Conservation (phyloP, 64 coral and sea anemone genomes). For the Actinia equina region DNA sequence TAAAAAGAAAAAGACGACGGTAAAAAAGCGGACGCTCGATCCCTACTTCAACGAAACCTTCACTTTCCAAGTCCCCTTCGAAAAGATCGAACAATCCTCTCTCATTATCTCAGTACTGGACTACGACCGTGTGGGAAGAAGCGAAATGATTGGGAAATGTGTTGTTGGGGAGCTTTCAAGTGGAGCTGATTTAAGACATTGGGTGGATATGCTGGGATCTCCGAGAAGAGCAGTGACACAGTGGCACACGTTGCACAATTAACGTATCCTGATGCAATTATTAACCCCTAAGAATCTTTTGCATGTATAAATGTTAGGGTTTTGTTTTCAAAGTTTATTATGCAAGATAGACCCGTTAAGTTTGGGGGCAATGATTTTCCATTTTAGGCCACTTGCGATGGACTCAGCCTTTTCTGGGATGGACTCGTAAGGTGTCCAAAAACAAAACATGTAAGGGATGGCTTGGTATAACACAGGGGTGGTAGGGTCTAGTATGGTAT, state of each 20-base stretch:
- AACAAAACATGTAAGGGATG: too few relatives aligned
- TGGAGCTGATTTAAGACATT: slow-evolving; percentile 84
- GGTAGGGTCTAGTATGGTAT: too few relatives aligned
- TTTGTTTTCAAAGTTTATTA: neutral
- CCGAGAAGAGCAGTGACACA: slow-evolving; percentile 81
- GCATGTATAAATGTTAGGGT: neutral
- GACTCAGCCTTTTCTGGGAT: neutral
- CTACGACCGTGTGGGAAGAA: slow-evolving; percentile 89
- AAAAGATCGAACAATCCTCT: slow-evolving; percentile 90
- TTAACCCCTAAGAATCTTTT: neutral
- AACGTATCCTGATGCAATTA: neutral
- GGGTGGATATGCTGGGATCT: slow-evolving; percentile 92
- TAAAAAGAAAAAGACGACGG: slow-evolving; percentile 99
- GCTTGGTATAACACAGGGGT: too few relatives aligned
- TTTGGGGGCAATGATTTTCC: neutral
- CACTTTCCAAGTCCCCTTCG: slow-evolving; percentile 89
- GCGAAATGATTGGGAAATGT: slow-evolving; percentile 96
- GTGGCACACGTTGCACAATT: slow-evolving; percentile 90
- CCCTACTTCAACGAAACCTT: slow-evolving; percentile 97
- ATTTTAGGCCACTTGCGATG: neutral
- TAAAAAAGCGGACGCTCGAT: slow-evolving; percentile 95
- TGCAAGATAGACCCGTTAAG: neutral
- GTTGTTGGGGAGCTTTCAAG: slow-evolving; percentile 89
- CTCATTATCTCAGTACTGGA: slow-evolving; percentile 93
- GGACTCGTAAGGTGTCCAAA: neutral